Base-by-base conservation (phyloP, 2,888 invertebrate species). In the Melinopterus prodromus region DNA sequence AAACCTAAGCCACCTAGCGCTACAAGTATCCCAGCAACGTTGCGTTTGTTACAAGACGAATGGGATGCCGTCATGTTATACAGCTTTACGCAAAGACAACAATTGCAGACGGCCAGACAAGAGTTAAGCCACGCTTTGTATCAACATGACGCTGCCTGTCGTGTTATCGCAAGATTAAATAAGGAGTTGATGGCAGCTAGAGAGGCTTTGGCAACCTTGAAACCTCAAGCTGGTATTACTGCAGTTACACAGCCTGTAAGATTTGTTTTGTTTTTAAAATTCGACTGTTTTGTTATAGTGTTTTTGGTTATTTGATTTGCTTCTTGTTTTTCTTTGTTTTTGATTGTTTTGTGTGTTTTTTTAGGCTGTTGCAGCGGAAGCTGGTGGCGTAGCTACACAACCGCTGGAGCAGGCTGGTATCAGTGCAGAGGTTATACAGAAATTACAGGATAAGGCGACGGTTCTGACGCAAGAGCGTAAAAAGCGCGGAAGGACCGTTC, bases 1-100 rank as follows among this genome's bases (percentile, higher is more conserved):
- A 98, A 98, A 89, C 99, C 99, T 0, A 97, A 98, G 88, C 98
- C 99, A 0, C 98, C 99, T 0, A 97, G 98, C 88, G 98, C 98
- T 4, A 99, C 99, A 0, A 99, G 99, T 83, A 99, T 99, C 87
- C 99, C 99, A 35, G 99, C 97, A 0, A 96, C 96, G 77, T 89
- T 97, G 80, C 97, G 97, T 90, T 94, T 95, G 82, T 91, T 97
- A 89, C 97, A 97, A 90, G 98, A 98, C 90, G 98, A 98, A 90
- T 98, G 98, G 98, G 99, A 99, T 91, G 98, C 99, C 0, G 95
- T 98, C 37, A 99, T 99, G 99, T 90, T 99, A 84, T 98, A 99
- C 89, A 94, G 97, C 82, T 99, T 99, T 88, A 98, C 99, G n/a
- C 94, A 99, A 85, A 91, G 99, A 35, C 99, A 99, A 87, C 99